Conservation (phyloP, 2,888 invertebrate genomes). For the Watsonalla cultraria region DNA sequence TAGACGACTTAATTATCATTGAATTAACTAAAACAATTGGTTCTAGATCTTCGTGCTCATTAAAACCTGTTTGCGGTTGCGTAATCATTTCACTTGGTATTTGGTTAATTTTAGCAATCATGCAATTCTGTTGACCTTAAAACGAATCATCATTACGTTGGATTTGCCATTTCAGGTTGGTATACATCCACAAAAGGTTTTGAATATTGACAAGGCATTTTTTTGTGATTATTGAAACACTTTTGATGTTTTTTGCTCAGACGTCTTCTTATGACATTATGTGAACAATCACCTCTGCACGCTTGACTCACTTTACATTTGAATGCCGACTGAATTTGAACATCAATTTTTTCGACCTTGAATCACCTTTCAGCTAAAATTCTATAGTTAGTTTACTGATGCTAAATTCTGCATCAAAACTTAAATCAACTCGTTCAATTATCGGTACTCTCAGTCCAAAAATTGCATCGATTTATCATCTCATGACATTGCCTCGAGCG, state of each 20-base stretch:
- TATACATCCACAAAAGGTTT: slow-evolving; percentile 8
- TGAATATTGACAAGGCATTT: slow-evolving; percentile 19
- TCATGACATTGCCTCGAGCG: no score
- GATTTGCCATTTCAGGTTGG: slow-evolving; percentile 4
- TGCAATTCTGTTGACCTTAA: background rate
- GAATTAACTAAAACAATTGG: background rate
- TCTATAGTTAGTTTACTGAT: slow-evolving; percentile 1
- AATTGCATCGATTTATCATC: no score
- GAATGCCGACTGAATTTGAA: slow-evolving; percentile 17
- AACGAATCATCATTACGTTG: background rate
- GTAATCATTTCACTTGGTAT: background rate
- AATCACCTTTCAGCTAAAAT: slow-evolving; percentile 18
- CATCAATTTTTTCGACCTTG: slow-evolving; percentile 53
- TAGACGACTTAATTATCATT: background rate
- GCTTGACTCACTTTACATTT: slow-evolving; percentile 25
- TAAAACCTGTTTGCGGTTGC: background rate
- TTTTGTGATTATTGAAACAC: background rate
- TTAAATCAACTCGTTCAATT: slow-evolving; percentile 3
- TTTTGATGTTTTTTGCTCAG: slow-evolving; percentile 19
- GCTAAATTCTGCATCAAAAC: slow-evolving; percentile 1
- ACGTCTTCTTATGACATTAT: slow-evolving; percentile 15
- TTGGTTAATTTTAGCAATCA: no score
- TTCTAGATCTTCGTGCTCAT: background rate
- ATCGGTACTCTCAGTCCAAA: background rate
- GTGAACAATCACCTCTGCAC: slow-evolving; percentile 26